phyloP scores from a whole-genome alignment of 2,797 vertebrate genomes.

The Coreius guichenoti region DNA sequence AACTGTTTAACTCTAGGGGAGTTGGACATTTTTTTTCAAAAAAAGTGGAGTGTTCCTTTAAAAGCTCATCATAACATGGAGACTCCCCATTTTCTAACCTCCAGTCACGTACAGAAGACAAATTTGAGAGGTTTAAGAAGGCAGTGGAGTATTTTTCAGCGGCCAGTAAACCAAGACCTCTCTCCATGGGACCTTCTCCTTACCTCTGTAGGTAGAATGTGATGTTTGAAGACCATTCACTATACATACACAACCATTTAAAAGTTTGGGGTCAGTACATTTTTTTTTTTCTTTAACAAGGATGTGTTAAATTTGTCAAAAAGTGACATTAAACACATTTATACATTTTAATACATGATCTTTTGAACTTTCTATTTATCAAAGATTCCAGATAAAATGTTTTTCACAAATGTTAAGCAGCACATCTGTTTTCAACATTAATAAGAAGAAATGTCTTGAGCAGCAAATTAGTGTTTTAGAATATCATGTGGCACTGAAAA shows the following conservation, averaged over 20 bases:
- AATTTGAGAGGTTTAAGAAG: conserved; percentile 92
- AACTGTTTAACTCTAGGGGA: no score
- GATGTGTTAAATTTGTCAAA: background rate
- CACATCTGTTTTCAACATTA: background rate
- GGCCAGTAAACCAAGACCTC: conserved; percentile 87
- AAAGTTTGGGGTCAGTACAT: background rate
- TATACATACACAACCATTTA: background rate
- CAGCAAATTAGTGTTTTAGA: background rate
- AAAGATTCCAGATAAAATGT: background rate
- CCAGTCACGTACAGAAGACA: conserved; percentile 93
- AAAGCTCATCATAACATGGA: background rate
- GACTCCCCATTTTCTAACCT: conserved; percentile 47
- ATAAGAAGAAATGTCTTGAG: background rate
- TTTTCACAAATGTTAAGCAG: background rate
- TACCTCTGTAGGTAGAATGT: conserved; percentile 85
- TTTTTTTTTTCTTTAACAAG: background rate
- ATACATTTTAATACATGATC: background rate
- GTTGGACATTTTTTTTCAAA: no score
- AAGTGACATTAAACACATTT: background rate
- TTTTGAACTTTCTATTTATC: background rate
- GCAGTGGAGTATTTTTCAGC: conserved; percentile 94
- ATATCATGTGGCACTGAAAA: background rate
- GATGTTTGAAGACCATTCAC: background rate
- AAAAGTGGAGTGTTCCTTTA: no score
- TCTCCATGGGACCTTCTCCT: conserved; percentile 84